phyloP scores from a whole-genome alignment of 2,797 vertebrate species.

The Thaleichthys pacificus region DNA sequence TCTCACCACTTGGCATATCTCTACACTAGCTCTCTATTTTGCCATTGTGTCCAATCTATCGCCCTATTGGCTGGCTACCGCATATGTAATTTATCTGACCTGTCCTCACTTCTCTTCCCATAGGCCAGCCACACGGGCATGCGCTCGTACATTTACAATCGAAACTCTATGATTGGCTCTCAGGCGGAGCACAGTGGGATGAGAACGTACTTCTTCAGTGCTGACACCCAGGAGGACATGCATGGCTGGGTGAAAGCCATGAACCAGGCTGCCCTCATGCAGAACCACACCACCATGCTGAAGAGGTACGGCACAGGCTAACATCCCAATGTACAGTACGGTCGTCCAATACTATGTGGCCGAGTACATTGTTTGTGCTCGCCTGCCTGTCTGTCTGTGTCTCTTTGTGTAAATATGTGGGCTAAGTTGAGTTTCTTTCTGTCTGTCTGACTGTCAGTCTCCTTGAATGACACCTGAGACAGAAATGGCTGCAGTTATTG shows the following conservation, averaged over 20 bases:
- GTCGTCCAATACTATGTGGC: no score
- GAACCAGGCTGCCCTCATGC: conserved; percentile 91
- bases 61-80: background rate
- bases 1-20: background rate
- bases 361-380: conserved; percentile 1
- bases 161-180: conserved; percentile 85
- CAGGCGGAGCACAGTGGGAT: conserved; percentile 90
- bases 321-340: background rate
- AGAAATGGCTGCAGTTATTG: background rate
- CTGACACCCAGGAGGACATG: conserved; percentile 94
- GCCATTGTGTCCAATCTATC: conserved; percentile 13
- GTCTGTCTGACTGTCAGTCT: conserved; percentile 25
- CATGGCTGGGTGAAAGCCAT: conserved; percentile 89
- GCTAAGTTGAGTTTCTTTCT: conserved; percentile 2
- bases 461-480: conserved; percentile 1
- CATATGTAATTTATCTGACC: background rate
- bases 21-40: background rate
- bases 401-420: background rate
- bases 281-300: conserved; percentile 63
- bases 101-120: conserved; percentile 34
- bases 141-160: conserved; percentile 88
- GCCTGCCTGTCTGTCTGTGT: conserved; percentile 2
- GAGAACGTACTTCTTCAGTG: conserved; percentile 96
- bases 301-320: conserved; percentile 36
- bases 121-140: conserved; percentile 91